These are phyloP conservation scores for Neoscelio sp. DNA, from an alignment of 2,888 invertebrate genomes.

Conservation along the genomic window DNA sequence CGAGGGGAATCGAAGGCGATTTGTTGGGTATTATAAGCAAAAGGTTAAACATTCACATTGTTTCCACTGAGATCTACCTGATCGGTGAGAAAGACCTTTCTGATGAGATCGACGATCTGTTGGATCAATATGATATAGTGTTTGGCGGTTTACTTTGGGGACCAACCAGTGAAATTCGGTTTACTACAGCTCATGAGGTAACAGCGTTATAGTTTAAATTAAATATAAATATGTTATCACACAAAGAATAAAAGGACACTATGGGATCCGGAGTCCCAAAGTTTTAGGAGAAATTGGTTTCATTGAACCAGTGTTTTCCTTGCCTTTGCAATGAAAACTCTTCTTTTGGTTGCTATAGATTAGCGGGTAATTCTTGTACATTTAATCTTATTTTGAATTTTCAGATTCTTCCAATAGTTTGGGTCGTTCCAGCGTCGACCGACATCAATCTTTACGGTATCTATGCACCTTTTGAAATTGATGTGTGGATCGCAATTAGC, in stretches of 20 bases:
- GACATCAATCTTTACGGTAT: constrained; percentile 66
- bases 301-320: no score
- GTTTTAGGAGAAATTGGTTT: no score
- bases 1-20: not conserved
- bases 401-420: constrained; percentile 41
- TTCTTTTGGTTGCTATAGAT: no score
- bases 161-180: not conserved
- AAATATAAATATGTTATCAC: no score
- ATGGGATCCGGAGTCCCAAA: no score
- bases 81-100: no score
- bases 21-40: not conserved
- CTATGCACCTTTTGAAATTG: constrained; percentile 69
- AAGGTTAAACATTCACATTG: not conserved
- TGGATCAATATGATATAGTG: not conserved
- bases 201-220: no score
- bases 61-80: not conserved
- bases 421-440: constrained; percentile 38
- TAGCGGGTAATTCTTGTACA: no score
- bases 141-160: not conserved
- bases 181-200: not conserved
- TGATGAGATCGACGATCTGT: not conserved
- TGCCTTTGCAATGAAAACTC: no score
- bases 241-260: no score
- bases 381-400: constrained; percentile 6
- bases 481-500: constrained; percentile 74